A percentile compares a stretch with the other conserved stretches of the same genome.
phyloP scores from a whole-genome alignment of 2,888 invertebrate genomes.

The Callyntrura guangdongensis region DNA sequence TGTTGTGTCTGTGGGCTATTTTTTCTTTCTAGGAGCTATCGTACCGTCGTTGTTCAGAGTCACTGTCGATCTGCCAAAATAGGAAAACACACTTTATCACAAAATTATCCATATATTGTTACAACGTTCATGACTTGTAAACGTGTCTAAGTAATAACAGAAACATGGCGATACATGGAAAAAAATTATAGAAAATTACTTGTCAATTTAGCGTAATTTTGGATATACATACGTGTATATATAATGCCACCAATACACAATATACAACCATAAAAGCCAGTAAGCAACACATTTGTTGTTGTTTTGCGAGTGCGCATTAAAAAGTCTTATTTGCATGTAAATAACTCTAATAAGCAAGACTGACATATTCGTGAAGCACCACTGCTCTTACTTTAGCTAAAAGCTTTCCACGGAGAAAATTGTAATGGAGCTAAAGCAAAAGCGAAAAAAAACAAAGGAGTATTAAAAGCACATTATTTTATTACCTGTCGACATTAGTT shows the following conservation, averaged over 20 bases:
- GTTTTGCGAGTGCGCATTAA: not conserved
- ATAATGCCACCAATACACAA: not conserved
- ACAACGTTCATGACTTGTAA: not conserved
- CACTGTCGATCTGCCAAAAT: conserved; percentile 13
- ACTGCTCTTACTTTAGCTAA: too few species aligned
- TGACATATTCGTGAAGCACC: too few species aligned
- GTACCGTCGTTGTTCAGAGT: not conserved
- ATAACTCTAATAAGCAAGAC: not conserved
- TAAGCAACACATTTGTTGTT: not conserved
- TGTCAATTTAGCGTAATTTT: conserved; percentile 18
- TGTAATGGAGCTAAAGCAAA: not conserved
- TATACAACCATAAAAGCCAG: not conserved
- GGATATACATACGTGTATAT: not conserved
- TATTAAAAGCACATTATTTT: conserved; percentile 62
- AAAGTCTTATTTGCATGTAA: conserved; percentile 13
- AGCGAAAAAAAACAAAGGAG: not conserved
- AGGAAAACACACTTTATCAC: conserved; percentile 1
- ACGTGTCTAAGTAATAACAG: too few species aligned
- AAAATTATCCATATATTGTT: conserved; percentile 27
- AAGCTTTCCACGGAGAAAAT: too few species aligned
- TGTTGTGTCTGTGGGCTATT: too few species aligned
- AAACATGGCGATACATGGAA: too few species aligned
- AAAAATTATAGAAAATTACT: conserved; percentile 35
- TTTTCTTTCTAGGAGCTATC: too few species aligned
- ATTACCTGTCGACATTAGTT: conserved; percentile 65